Evolutionary conservation across 2,797 vertebrate genomes (phyloP).

Genomic region (Takifugu rubripes): DNA sequence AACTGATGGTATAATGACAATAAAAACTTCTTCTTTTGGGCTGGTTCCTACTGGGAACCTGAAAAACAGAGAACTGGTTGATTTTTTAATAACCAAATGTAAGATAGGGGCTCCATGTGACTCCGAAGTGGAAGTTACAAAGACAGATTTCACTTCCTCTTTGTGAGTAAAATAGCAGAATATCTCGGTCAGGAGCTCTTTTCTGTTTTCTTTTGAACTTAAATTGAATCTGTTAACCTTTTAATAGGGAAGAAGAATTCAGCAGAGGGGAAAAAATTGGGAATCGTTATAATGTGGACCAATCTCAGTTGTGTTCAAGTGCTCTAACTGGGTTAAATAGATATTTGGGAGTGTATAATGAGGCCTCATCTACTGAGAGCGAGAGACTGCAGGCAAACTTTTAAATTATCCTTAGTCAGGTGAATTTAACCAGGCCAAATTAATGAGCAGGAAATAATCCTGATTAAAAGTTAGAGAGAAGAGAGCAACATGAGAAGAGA

Average conservation of each 20-base stretch:
- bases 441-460: slow-evolving; percentile 28
- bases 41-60: no score
- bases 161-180: no score
- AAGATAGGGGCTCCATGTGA: no score
- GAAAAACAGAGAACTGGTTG: no score
- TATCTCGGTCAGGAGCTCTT: no score
- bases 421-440: slow-evolving; percentile 55
- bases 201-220: not conserved
- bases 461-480: slow-evolving; percentile 27
- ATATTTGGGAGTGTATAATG: slow-evolving; percentile 56
- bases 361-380: slow-evolving; percentile 39
- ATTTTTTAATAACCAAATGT: no score
- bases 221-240: no score
- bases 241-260: not conserved
- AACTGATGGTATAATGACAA: no score
- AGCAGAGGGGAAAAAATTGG: slow-evolving; percentile 6
- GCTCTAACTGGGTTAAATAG: slow-evolving; percentile 58
- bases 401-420: slow-evolving; percentile 43
- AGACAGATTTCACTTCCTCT: no score
- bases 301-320: slow-evolving; percentile 19
- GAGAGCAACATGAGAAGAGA: slow-evolving; percentile 9
- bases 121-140: no score
- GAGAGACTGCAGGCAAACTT: slow-evolving; percentile 34
- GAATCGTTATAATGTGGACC: slow-evolving; percentile 17
- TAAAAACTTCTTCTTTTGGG: no score